These are phyloP conservation scores for Synergus laeviventris DNA, from an alignment of 2,888 invertebrate species.

Conservation along the genomic window DNA sequence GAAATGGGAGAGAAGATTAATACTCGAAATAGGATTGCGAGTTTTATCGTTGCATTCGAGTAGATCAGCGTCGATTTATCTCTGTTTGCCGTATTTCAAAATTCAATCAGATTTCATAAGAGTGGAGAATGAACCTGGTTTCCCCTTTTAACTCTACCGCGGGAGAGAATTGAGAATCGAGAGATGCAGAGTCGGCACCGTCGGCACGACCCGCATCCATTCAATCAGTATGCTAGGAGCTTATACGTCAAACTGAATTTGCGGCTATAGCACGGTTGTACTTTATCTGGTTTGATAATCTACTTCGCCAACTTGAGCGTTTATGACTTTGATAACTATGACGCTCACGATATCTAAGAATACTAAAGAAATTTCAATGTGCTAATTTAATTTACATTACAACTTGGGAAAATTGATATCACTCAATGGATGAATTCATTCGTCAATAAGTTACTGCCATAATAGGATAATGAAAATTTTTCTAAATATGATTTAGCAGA, in stretches of 20 bases:
- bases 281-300: slow-evolving; percentile 48
- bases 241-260: slow-evolving; percentile 58
- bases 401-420: background rate
- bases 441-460: background rate
- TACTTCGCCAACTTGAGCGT: slow-evolving; percentile 41
- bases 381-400: slow-evolving; percentile 28
- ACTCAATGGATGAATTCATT: background rate
- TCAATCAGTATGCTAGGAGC: slow-evolving; percentile 63
- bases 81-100: slow-evolving; percentile 51
- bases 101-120: slow-evolving; percentile 53
- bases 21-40: slow-evolving; percentile 27
- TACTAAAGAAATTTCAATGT: slow-evolving; percentile 13
- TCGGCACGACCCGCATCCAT: slow-evolving; percentile 67
- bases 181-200: slow-evolving; percentile 64
- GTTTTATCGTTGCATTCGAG: slow-evolving; percentile 36
- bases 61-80: slow-evolving; percentile 42
- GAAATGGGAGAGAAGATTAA: slow-evolving; percentile 29
- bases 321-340: slow-evolving; percentile 35
- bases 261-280: slow-evolving; percentile 51
- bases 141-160: slow-evolving; percentile 35
- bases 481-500: too few relatives aligned
- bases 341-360: slow-evolving; percentile 14
- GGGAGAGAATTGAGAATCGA: slow-evolving; percentile 38
- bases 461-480: background rate
- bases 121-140: slow-evolving; percentile 21